Base-by-base conservation (phyloP, 2,888 invertebrate species). In the Mesorhabditis spiculigera region DNA sequence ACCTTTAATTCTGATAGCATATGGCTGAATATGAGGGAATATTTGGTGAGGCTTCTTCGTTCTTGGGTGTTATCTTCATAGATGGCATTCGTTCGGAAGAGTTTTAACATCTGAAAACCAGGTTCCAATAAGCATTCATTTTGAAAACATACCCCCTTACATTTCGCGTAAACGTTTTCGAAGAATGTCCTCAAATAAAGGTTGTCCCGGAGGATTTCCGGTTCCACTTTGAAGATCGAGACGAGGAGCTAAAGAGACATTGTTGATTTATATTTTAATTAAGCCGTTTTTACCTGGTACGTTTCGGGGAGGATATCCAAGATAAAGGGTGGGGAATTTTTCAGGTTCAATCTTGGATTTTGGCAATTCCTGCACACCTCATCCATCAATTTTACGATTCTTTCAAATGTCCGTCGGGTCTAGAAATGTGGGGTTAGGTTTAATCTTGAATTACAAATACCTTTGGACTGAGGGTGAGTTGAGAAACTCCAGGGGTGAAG, bases 261-360 rank as follows among this genome's bases (percentile, higher is more conserved):
- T 16, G 45, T 45, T 63, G 63, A 1, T 13, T 62, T 69, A 16
- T 68, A 68, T 44, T 6, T 13, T 41, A 10, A 68, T 4, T 10
- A 13, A 43, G 6, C 63, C 42, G 41, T 16, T 28, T 13, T 68
- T 86, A 98, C 90, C 86, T 96, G 91, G 90, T 97, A 97, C 84
- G 96, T 98, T 89, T 98, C 98, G 77, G 97, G 97, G 85, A 99
- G 89, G 88, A 98, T 98, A 89, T 98, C 98, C 86, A 98, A 89
- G 86, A 98, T 97, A 89, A 97, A 99, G 73, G 98, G 98, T 71
- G 98, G 98, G 86, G 95, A 95, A 87, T 98, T 98, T 89, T 98
- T 96, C 84, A 98, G 90, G 88, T 96, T 97, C 44, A 85, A 69
- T n/a, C 79, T 68, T 81, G 94, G 94, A 88, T 97, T 95, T 89